Conservation (phyloP, 2,113 vertebrate species). For the Spilogale gracilis region DNA sequence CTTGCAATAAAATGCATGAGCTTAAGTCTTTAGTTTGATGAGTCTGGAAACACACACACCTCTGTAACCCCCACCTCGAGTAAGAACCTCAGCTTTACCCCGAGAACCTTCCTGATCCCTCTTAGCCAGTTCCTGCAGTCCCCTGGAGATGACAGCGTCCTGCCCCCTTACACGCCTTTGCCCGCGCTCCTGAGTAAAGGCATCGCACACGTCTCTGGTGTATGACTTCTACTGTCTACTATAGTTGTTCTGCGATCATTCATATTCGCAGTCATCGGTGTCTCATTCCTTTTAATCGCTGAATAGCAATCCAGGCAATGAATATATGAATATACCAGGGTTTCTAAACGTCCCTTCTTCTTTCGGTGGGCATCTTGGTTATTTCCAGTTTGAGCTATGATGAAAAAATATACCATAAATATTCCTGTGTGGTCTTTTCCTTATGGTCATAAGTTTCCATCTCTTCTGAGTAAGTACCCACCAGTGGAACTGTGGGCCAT, state of each 20-base stretch:
- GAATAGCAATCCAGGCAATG: background rate
- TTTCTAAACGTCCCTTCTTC: background rate
- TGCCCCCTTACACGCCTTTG: background rate
- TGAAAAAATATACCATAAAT: background rate
- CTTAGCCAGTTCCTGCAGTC: background rate
- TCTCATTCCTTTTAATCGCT: background rate
- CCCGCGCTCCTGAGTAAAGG: background rate
- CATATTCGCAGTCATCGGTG: background rate
- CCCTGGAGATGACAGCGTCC: too few species aligned
- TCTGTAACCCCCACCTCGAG: accelerated
- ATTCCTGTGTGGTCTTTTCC: background rate
- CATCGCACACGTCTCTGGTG: background rate
- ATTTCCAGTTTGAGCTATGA: background rate
- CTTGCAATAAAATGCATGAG: background rate
- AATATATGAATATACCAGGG: background rate
- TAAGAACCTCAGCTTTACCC: accelerated
- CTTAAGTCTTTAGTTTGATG: background rate
- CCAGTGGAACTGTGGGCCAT: accelerated
- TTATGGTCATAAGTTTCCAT: background rate
- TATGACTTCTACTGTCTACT: background rate
- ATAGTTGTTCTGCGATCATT: background rate
- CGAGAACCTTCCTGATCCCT: accelerated
- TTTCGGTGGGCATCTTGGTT: background rate
- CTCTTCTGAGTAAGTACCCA: background rate
- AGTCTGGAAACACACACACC: background rate